Evolutionary conservation across 2,113 vertebrate genomes (phyloP), one percentile per base, ranked within the genome.

Genomic region (Paralichthys olivaceus): DNA sequence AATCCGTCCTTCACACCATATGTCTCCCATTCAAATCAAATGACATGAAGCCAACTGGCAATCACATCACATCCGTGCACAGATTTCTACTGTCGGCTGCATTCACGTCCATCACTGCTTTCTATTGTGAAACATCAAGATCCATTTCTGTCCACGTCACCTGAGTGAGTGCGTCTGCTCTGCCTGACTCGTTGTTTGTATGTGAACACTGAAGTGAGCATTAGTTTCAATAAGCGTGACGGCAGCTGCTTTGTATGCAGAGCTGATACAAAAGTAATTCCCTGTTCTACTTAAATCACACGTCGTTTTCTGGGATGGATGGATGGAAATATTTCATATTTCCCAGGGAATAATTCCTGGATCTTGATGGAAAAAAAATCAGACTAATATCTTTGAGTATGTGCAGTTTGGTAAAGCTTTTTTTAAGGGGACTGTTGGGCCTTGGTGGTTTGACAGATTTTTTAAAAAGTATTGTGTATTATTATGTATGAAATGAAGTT

Each of bases 101-200:
- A 12, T 37, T 53, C 22, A 63, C 34, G 73, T 69, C 47, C 37
- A 45, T 69, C 59, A 76, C 37, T 53, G 47, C 29, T 15, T 37
- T 15, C 62, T 66, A 53, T 28, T 57, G 34, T 45, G 51, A 57
- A 47, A 75, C 2, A 61, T 58, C 61, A 25, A 23, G 19, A 20
- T 34, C 40, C 23, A 34, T 66, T 20, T 32, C 54, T 47, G 72
- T 75, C 40, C 43, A 22, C 40, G 51, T 67, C 73, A 76, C 55
- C 64, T 28, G 64, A 58, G 72, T 5, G 29, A 47, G 34, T 7
- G 28, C 3, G 17, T 43, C 53, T 66, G 26, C 15, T 57, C 19
- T 1, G 43, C 23, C 56, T 23, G 26, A 37, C 56, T 20, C 11
- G 9, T 20, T 7, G 34, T 7, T 17, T 13, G 37, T 40, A 11